Evolutionary conservation across 2,113 vertebrate genomes (phyloP).

Genomic region (Mugil cephalus): DNA sequence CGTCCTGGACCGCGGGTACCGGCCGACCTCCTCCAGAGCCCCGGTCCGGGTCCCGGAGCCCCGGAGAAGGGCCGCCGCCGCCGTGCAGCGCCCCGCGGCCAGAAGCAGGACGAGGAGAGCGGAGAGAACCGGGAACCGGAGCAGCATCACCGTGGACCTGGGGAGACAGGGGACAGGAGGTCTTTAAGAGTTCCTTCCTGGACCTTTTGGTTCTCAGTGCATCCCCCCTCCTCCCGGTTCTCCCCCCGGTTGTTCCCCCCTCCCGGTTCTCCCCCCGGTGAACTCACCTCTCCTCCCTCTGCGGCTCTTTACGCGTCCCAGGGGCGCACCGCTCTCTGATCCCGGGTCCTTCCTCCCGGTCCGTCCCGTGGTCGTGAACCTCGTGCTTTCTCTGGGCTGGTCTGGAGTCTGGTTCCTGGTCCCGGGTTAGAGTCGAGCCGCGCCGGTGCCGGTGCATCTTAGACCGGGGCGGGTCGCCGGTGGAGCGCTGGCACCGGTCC

Average conservation of each 20-base stretch:
- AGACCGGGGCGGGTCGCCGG: conserved; percentile 9
- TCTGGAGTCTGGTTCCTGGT: no score
- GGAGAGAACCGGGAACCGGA: conserved; percentile 81
- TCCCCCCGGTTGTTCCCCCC: no score
- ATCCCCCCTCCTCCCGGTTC: no score
- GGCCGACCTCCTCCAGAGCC: conserved; percentile 85
- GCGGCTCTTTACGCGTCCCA: conserved; percentile 17
- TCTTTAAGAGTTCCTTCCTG: no score
- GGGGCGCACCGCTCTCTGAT: conserved; percentile 16
- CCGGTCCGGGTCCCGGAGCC: conserved; percentile 36
- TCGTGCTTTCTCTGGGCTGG: background rate
- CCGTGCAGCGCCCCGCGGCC: conserved; percentile 82
- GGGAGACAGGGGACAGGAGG: background rate
- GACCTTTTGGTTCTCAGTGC: no score
- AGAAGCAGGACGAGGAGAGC: conserved; percentile 86
- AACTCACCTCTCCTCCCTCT: conserved; percentile 10
- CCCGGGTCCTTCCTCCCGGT: conserved; percentile 16
- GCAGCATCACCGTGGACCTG: conserved; percentile 72
- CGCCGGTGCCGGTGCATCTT: conserved; percentile 60
- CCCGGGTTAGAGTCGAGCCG: conserved; percentile 48
- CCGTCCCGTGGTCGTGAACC: background rate
- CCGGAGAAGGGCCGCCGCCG: conserved; percentile 74
- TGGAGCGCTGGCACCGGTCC: conserved; percentile 19
- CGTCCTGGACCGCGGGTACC: conserved; percentile 22
- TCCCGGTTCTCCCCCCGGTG: no score